phyloP scores from a whole-genome alignment of 2,888 invertebrate species.

The Brachylomia viminalis region DNA sequence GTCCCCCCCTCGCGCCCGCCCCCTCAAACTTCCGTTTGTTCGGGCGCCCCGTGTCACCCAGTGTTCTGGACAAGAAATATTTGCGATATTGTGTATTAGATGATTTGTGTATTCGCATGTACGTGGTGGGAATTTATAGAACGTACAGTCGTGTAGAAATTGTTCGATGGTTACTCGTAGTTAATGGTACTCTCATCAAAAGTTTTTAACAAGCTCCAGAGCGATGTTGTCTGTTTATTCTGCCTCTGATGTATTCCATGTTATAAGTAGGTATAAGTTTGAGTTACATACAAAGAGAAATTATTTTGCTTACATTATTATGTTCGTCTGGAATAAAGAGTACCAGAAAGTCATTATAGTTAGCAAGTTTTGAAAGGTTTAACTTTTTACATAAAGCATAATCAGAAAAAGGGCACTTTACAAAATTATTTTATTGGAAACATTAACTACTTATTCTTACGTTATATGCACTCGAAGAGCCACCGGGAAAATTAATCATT shows the following conservation, averaged over 20 bases:
- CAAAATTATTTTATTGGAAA: background rate
- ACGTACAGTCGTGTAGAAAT: slow-evolving; percentile 72
- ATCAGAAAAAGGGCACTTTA: background rate
- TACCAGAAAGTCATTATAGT: background rate
- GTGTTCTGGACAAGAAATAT: slow-evolving; percentile 88
- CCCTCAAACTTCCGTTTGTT: slow-evolving; percentile 81
- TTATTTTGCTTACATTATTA: slow-evolving; percentile 26
- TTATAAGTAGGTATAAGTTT: slow-evolving; percentile 54
- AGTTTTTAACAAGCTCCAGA: slow-evolving; percentile 67
- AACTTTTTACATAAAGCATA: background rate
- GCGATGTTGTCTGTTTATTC: slow-evolving; percentile 55
- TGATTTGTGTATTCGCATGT: slow-evolving; percentile 87
- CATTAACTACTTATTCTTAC: background rate
- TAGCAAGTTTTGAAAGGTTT: background rate
- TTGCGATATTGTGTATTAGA: slow-evolving; percentile 89
- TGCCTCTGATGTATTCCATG: slow-evolving; percentile 53
- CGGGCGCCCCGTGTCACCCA: slow-evolving; percentile 84
- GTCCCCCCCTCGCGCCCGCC: slow-evolving; percentile 72
- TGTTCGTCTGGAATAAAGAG: slow-evolving; percentile 18
- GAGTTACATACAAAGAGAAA: slow-evolving; percentile 41
- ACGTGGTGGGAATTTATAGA: slow-evolving; percentile 82
- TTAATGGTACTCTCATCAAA: slow-evolving; percentile 67
- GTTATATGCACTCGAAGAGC: background rate
- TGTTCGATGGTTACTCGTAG: slow-evolving; percentile 62
- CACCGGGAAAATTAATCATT: background rate